Evolutionary conservation across 2,113 vertebrate species (phyloP).

Genomic region (Toxostoma redivivum): DNA sequence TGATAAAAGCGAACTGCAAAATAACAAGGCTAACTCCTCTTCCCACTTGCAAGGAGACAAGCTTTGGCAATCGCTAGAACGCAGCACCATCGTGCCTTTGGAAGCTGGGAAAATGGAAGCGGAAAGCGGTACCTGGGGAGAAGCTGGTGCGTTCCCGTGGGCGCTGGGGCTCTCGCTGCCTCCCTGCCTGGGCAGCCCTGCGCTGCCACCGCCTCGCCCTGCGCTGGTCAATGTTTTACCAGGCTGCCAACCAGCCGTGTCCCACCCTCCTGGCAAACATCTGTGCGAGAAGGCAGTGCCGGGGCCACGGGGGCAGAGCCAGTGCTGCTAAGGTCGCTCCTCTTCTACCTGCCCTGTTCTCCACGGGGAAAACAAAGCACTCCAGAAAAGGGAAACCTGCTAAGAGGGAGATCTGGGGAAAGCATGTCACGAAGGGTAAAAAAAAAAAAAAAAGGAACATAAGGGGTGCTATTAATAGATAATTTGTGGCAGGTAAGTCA

Average conservation of each 20-base stretch:
- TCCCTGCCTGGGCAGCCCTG: constrained; percentile 43
- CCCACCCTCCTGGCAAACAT: constrained; percentile 82
- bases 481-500: constrained; percentile 31
- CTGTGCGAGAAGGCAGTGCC: constrained; percentile 53
- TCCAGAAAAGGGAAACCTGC: neutral
- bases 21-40: neutral
- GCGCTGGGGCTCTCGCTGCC: neutral
- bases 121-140: constrained; percentile 57
- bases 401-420: neutral
- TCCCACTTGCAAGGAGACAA: neutral
- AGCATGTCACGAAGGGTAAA: neutral
- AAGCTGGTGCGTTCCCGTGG: neutral
- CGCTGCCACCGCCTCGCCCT: constrained; percentile 62
- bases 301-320: constrained; percentile 22
- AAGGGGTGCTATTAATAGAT: neutral
- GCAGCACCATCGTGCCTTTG: neutral
- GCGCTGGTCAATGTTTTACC: constrained; percentile 81
- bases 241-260: constrained; percentile 67
- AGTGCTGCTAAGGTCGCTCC: neutral
- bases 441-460: neutral
- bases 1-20: neutral
- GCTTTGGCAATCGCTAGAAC: neutral
- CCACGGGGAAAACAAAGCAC: neutral
- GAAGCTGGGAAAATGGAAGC: constrained; percentile 12
- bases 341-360: neutral